A percentile compares a stretch with the other conserved stretches of the same genome.
Evolutionary conservation across 2,888 invertebrate species (phyloP).

Genomic region (Andrena trimmerana): DNA sequence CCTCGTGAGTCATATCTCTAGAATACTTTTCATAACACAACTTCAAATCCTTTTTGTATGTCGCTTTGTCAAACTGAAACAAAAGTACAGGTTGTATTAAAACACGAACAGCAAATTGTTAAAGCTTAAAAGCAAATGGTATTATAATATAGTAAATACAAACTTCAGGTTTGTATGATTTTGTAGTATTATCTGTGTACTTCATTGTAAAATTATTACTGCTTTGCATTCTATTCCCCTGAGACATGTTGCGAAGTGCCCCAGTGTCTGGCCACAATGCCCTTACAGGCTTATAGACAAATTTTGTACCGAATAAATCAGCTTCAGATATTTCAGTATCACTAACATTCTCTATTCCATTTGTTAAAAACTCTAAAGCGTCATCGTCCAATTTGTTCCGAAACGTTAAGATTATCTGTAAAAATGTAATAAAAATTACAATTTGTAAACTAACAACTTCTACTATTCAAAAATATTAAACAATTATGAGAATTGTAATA

Average conservation of each 20-base stretch:
- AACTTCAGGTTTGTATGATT: conserved; percentile 68
- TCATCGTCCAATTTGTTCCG: conserved; percentile 71
- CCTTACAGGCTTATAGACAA: conserved; percentile 73
- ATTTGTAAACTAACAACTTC: not conserved
- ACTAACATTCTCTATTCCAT: conserved; percentile 25
- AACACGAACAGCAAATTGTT: not conserved
- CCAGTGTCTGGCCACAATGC: conserved; percentile 78
- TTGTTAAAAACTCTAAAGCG: conserved; percentile 70
- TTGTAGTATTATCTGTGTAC: conserved; percentile 64
- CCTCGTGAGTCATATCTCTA: conserved; percentile 86
- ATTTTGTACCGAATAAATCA: conserved; percentile 73
- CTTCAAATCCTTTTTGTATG: conserved; percentile 87
- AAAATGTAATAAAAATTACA: conserved; percentile 22
- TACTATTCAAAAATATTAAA: not conserved
- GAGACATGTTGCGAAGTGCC: conserved; percentile 76
- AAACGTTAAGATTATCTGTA: conserved; percentile 48
- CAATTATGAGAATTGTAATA: not conserved
- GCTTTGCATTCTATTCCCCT: conserved; percentile 58
- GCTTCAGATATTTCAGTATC: conserved; percentile 46
- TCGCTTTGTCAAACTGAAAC: conserved; percentile 87
- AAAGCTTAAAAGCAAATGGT: conserved; percentile 1
- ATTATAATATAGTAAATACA: conserved; percentile 15
- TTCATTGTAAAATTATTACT: conserved; percentile 78
- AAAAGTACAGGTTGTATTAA: conserved; percentile 21
- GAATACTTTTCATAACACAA: conserved; percentile 85